A percentile compares a stretch with the other conserved stretches of the same genome.
phyloP scores from a whole-genome alignment of 2,888 invertebrate species.

The Eristalis intricaria region DNA sequence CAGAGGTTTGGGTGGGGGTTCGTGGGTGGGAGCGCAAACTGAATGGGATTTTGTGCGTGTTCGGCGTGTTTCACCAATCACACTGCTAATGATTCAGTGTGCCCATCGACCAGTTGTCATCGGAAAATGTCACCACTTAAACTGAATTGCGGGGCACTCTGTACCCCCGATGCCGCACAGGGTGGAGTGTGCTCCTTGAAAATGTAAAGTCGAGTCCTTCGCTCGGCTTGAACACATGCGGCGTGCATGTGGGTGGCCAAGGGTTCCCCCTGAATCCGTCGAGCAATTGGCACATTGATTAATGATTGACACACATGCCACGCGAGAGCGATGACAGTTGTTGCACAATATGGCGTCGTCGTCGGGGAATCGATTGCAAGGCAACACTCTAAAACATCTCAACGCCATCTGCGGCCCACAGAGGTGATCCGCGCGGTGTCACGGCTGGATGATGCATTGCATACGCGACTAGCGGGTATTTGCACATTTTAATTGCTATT shows the following conservation, averaged over 20 bases:
- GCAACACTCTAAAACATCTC: slow-evolving; percentile 43
- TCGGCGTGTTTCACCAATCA: slow-evolving; percentile 34
- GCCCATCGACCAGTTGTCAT: slow-evolving; percentile 27
- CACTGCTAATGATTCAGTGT: slow-evolving; percentile 46
- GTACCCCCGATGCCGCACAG: too few species aligned
- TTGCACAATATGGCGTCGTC: slow-evolving; percentile 46
- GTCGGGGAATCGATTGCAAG: background rate
- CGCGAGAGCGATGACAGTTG: slow-evolving; percentile 43
- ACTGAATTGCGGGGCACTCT: slow-evolving; percentile 27
- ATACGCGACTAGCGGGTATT: slow-evolving; percentile 40
- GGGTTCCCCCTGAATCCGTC: background rate
- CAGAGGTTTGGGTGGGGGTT: background rate
- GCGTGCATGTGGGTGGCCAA: background rate
- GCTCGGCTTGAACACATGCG: background rate
- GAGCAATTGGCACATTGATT: slow-evolving; percentile 68
- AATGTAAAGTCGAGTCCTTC: slow-evolving; percentile 24
- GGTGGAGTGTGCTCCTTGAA: background rate
- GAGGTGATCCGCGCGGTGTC: slow-evolving; percentile 26
- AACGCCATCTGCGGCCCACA: background rate
- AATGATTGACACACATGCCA: slow-evolving; percentile 65
- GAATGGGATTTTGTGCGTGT: slow-evolving; percentile 25
- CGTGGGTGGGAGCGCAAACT: background rate
- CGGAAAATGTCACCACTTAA: slow-evolving; percentile 33
- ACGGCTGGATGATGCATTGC: slow-evolving; percentile 51
- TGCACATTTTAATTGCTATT: slow-evolving; percentile 72